Evolutionary conservation across 2,113 vertebrate species (phyloP).

Genomic region (Pluvianellus socialis): DNA sequence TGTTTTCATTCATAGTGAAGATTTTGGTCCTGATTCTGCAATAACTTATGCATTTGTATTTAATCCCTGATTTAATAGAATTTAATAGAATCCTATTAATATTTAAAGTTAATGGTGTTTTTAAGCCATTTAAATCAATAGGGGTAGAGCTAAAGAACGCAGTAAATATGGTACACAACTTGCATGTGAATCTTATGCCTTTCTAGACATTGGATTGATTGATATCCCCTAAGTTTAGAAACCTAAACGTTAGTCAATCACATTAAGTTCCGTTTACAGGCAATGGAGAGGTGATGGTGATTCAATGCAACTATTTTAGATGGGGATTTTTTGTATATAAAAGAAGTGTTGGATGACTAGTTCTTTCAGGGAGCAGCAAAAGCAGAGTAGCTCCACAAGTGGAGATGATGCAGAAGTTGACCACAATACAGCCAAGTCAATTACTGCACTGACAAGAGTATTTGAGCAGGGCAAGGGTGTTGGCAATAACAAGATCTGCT

Average conservation of each 20-base stretch:
- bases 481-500: background rate
- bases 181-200: background rate
- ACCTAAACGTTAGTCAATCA: background rate
- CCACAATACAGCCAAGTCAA: background rate
- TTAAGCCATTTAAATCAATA: background rate
- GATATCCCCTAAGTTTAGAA: background rate
- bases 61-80: background rate
- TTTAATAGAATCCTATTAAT: background rate
- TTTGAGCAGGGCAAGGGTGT: background rate
- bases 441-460: background rate
- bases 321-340: background rate
- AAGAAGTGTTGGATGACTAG: background rate
- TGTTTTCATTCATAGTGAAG: background rate
- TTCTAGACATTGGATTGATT: background rate
- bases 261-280: background rate
- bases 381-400: fast-evolving
- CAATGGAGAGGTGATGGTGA: background rate
- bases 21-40: background rate
- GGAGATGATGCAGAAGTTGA: background rate
- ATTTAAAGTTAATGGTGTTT: background rate
- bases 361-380: background rate
- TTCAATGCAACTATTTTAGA: background rate
- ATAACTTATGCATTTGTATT: background rate
- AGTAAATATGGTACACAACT: background rate
- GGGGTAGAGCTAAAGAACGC: background rate